Conservation (phyloP, 2,113 vertebrate genomes). For the Pelmatolapia mariae region DNA sequence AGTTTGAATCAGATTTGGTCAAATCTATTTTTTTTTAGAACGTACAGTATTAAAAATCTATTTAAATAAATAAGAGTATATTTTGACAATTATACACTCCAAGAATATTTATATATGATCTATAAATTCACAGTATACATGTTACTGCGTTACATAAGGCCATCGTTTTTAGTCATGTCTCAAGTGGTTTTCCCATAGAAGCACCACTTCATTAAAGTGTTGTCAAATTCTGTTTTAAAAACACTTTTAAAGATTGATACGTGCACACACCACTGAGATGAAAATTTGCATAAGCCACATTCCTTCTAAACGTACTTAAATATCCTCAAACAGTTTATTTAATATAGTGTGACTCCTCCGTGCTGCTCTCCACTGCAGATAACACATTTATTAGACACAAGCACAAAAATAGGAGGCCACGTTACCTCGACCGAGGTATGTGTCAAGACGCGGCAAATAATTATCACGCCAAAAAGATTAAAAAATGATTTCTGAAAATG, state of each 20-base stretch:
- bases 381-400: not conserved
- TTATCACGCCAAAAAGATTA: not conserved
- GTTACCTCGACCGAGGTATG: not conserved
- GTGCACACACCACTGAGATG: not conserved
- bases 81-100: not conserved
- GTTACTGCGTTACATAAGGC: not conserved
- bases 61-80: not conserved
- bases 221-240: conserved; percentile 8
- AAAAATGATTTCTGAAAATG: not conserved
- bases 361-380: not conserved
- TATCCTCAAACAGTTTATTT: conserved; percentile 35
- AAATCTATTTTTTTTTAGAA: not conserved
- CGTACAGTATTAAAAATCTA: not conserved
- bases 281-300: not conserved
- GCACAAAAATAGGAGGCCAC: not conserved
- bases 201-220: not conserved
- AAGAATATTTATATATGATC: not conserved
- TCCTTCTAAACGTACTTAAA: not conserved
- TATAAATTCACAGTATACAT: not conserved
- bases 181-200: not conserved
- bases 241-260: conserved; percentile 26
- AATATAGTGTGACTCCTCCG: not conserved
- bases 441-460: not conserved
- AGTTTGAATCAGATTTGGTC: not conserved
- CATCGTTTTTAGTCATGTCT: not conserved